Evolutionary conservation across 2,797 vertebrate genomes (phyloP).

Genomic region (Cossypha heuglini): DNA sequence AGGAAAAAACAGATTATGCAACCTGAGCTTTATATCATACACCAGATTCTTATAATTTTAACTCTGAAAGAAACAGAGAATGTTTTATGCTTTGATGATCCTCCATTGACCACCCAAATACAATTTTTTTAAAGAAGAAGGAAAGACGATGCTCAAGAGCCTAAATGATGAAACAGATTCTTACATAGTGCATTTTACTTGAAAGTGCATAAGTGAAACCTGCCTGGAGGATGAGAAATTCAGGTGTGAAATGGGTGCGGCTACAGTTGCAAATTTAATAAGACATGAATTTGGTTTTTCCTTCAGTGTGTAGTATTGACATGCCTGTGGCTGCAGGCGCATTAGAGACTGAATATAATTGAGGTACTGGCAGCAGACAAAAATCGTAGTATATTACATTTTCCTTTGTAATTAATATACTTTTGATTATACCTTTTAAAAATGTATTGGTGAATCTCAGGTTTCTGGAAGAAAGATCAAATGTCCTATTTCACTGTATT

Average conservation of each 20-base stretch:
- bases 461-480: conserved; percentile 9
- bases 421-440: not conserved
- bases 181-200: conserved; percentile 1
- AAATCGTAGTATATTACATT: conserved; percentile 45
- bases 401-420: conserved; percentile 62
- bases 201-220: not conserved
- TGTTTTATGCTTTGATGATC: not conserved
- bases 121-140: not conserved
- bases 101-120: not conserved
- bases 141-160: conserved; percentile 12
- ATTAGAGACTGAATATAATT: conserved; percentile 44
- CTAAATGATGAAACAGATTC: conserved; percentile 9
- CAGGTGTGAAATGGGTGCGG: conserved; percentile 70
- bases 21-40: not conserved
- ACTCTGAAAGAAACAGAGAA: not conserved
- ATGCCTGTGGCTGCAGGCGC: conserved; percentile 72
- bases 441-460: not conserved
- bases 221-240: conserved; percentile 71
- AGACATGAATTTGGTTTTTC: conserved; percentile 47
- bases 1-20: not conserved
- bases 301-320: conserved; percentile 65
- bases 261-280: conserved; percentile 72
- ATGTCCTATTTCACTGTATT: not conserved
- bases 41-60: not conserved
- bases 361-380: conserved; percentile 52